Conservation (phyloP, 2,797 vertebrate species). For the Enteromius paludinosus region DNA sequence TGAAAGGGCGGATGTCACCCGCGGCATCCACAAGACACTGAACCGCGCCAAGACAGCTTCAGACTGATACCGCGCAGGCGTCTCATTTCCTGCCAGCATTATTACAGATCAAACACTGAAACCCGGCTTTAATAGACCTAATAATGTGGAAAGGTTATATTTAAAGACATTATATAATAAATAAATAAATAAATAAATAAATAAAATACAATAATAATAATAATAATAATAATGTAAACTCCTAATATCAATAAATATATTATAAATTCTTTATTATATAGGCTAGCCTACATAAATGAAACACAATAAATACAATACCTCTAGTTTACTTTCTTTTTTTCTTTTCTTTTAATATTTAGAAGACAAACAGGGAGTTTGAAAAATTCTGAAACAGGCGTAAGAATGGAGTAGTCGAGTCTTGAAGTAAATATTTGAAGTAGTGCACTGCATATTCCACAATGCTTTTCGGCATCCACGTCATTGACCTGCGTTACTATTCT, state of each 20-base stretch:
- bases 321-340: not conserved
- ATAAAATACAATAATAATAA: no score
- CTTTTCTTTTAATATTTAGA: not conserved
- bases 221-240: no score
- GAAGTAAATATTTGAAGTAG: not conserved
- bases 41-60: conserved; percentile 49
- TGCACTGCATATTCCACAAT: conserved; percentile 58
- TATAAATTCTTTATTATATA: not conserved
- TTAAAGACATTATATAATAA: not conserved
- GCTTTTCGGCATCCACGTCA: conserved; percentile 30
- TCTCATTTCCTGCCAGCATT: conserved; percentile 34
- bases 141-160: not conserved
- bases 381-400: not conserved
- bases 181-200: no score
- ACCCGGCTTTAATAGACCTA: not conserved
- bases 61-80: conserved; percentile 13
- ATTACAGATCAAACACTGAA: conserved; percentile 1
- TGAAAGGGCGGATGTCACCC: conserved; percentile 61
- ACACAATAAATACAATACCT: not conserved
- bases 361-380: not conserved
- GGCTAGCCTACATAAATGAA: not conserved
- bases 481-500: conserved; percentile 14
- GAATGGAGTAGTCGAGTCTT: not conserved
- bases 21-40: conserved; percentile 54
- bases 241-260: not conserved